A percentile compares a stretch with the other conserved stretches of the same genome.
These are phyloP conservation scores for Operophtera brumata DNA, from an alignment of 2,888 invertebrate species.

Conservation along the genomic window DNA sequence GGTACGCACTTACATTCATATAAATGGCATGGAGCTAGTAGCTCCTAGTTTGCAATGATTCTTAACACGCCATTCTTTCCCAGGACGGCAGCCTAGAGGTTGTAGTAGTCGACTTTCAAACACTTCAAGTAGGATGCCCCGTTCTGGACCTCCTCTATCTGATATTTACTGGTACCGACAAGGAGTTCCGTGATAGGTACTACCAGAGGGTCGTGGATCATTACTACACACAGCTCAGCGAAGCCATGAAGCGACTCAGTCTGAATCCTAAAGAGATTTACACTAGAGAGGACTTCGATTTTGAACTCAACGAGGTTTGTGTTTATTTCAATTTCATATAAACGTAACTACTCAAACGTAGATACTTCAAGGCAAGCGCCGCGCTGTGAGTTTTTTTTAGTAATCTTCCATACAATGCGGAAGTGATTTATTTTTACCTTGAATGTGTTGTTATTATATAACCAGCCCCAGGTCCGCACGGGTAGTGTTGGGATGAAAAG, in stretches of 20 bases:
- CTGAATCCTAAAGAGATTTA: slow-evolving; percentile 41
- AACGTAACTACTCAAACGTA: too few relatives aligned
- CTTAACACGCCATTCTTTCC: slow-evolving; percentile 16
- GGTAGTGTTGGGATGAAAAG: too few relatives aligned
- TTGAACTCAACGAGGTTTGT: slow-evolving; percentile 44
- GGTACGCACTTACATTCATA: too few relatives aligned
- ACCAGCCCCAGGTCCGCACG: too few relatives aligned
- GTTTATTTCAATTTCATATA: neutral
- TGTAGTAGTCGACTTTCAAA: slow-evolving; percentile 60
- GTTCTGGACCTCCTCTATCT: slow-evolving; percentile 59
- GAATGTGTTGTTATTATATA: too few relatives aligned
- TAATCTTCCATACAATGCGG: too few relatives aligned
- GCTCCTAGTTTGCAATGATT: too few relatives aligned
- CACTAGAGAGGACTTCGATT: slow-evolving; percentile 46
- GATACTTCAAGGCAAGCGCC: too few relatives aligned
- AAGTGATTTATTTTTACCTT: too few relatives aligned
- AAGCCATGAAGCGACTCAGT: slow-evolving; percentile 38
- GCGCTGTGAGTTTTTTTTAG: too few relatives aligned
- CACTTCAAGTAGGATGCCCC: slow-evolving; percentile 49
- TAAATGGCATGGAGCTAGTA: too few relatives aligned
- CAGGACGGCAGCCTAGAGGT: slow-evolving; percentile 48
- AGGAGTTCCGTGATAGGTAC: slow-evolving; percentile 47
- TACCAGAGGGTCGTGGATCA: slow-evolving; percentile 36
- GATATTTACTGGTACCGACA: slow-evolving; percentile 56
- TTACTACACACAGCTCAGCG: slow-evolving; percentile 40